Evolutionary conservation across 53 echinoderm and acorn worm species (phyloP).

Genomic region (Actinopyga echinites): DNA sequence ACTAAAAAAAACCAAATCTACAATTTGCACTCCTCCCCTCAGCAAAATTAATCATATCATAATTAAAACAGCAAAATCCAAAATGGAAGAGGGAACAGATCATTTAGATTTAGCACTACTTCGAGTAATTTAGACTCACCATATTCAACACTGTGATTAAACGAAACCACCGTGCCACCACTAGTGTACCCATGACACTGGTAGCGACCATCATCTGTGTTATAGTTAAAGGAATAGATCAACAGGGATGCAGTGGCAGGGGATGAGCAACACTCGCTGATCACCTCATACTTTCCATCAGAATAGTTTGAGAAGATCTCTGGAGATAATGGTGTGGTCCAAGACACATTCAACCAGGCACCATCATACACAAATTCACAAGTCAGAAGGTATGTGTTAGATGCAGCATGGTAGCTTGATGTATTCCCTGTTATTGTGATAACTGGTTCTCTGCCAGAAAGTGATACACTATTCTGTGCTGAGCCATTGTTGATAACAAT

Average conservation of each 20-base stretch:
- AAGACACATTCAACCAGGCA: neutral
- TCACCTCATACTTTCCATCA: neutral
- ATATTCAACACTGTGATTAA: too few relatives aligned
- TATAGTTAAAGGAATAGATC: slow-evolving; percentile 10
- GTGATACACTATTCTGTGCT: too few relatives aligned
- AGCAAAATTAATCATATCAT: too few relatives aligned
- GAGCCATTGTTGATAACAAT: neutral
- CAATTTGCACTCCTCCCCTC: too few relatives aligned
- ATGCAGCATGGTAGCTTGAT: neutral
- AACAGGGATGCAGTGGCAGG: neutral
- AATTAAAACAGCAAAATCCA: too few relatives aligned
- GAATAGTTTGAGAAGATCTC: neutral
- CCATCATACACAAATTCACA: slow-evolving; percentile 8
- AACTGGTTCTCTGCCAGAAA: too few relatives aligned
- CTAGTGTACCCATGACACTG: slow-evolving; percentile 9
- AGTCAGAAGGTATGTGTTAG: neutral
- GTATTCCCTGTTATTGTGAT: neutral
- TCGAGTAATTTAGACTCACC: too few relatives aligned
- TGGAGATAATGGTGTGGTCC: neutral
- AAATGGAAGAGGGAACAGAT: too few relatives aligned
- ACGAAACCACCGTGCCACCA: neutral
- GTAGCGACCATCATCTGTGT: neutral
- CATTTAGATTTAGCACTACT: too few relatives aligned
- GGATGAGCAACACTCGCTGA: neutral
- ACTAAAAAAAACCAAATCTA: too few relatives aligned